Evolutionary conservation across 2,113 vertebrate genomes (phyloP), one percentile per base, ranked within the genome.

Genomic region (Theristicus caerulescens): DNA sequence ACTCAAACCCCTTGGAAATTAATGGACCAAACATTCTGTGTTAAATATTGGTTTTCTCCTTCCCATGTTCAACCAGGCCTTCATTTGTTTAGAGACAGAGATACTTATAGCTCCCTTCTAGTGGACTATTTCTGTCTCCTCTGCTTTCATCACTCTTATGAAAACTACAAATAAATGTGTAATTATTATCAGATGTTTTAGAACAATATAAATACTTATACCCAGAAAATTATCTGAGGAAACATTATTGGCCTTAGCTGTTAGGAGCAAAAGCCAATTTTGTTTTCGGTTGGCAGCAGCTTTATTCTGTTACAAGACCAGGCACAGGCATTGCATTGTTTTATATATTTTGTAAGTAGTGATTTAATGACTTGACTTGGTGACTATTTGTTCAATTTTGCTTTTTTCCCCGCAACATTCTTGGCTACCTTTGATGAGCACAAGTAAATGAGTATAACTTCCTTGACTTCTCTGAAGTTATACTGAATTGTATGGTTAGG

Each of bases 111-210:
- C n/a, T 92, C 57, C 51, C 58, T 95, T 95, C 64, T 70, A 73
- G 62, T 47, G 18, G 17, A 49, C 66, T 96, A 89, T 95, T 96
- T 97, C 89, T 96, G 90, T 94, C 90, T 93, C 62, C 40, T 94
- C 71, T 82, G 89, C 76, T 94, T 95, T 93, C 88, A 96, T 51
- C 86, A 86, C 83, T 92, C 52, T 77, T 86, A 76, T 19, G 59
- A 95, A 96, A 98, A 98, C 96, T 97, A 97, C 95, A 98, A 98
- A 98, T 98, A 98, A 97, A 95, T 82, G 94, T 88, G 71, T 98
- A 99, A 99, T 99, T 98, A 98, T 97, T 98, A 97, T 98, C 98
- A 99, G 98, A 98, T 98, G 98, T 97, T 97, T 98, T 71, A 92
- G 95, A 97, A 96, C 96, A 96, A 97, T 96, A 95, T 82, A 97